These are phyloP conservation scores for Ceratina calcarata DNA, from an alignment of 1,140 invertebrate species.

Conservation along the genomic window DNA sequence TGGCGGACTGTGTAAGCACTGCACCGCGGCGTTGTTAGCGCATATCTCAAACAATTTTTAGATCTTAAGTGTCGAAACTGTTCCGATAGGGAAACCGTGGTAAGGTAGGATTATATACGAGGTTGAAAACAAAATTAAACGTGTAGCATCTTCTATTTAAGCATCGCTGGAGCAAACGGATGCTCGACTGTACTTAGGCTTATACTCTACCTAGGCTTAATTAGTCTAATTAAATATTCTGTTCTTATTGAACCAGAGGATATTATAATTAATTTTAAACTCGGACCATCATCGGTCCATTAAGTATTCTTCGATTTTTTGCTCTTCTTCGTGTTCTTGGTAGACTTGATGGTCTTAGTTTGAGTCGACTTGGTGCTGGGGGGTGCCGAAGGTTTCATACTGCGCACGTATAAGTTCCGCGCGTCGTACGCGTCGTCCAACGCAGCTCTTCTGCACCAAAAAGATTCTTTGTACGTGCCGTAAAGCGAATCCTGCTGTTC, in stretches of 20 bases:
- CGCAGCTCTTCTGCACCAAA: slow-evolving; percentile 3
- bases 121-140: background rate
- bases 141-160: background rate
- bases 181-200: background rate
- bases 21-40: background rate
- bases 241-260: background rate
- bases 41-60: no score
- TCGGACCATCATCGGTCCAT: background rate
- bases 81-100: background rate
- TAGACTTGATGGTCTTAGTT: background rate
- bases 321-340: background rate
- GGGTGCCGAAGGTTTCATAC: background rate
- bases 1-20: background rate
- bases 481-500: slow-evolving; percentile 12
- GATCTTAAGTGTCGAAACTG: background rate
- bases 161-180: background rate
- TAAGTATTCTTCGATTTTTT: slow-evolving; percentile 14
- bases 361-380: background rate
- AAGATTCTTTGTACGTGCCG: slow-evolving; percentile 12
- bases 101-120: background rate
- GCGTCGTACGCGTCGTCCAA: slow-evolving; percentile 34
- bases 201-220: background rate
- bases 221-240: background rate
- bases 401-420: slow-evolving; percentile 32
- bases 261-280: background rate